Percentiles rank a stretch among this genome's conserved stretches.
Conservation (phyloP, 2,113 vertebrate species). For the Lanius collurio region DNA sequence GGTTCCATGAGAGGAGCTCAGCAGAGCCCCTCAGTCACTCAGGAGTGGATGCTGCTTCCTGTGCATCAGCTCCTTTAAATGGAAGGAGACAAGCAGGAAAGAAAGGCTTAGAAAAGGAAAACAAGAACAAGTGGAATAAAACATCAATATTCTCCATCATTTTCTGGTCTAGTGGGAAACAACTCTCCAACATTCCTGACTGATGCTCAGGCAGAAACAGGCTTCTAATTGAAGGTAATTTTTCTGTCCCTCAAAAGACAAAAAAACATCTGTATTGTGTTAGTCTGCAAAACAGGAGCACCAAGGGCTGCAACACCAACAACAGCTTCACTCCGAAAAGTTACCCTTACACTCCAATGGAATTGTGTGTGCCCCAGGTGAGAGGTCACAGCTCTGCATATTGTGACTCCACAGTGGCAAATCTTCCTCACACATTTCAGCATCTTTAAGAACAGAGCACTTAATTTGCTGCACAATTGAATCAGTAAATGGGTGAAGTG, state of each 20-base stretch:
- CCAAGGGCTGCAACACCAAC: not conserved
- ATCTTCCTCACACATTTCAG: not conserved
- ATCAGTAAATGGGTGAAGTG: not conserved
- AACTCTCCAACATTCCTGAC: not conserved
- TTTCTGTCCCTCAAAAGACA: not conserved
- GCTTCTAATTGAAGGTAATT: not conserved
- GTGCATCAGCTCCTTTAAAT: not conserved
- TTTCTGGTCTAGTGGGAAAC: not conserved
- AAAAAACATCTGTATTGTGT: not conserved
- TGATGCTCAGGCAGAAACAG: not conserved
- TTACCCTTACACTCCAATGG: not conserved
- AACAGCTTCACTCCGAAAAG: constrained; percentile 8
- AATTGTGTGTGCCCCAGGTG: not conserved
- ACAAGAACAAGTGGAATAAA: not conserved
- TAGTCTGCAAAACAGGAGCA: not conserved
- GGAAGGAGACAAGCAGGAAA: not conserved
- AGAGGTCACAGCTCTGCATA: constrained; percentile 6
- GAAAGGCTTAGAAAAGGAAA: not conserved
- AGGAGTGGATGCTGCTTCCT: not conserved
- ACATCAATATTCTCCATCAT: not conserved
- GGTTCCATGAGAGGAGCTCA: not conserved
- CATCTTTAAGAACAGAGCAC: not conserved
- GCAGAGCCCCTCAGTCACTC: not conserved
- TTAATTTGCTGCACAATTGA: not conserved
- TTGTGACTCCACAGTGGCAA: not conserved